These are phyloP conservation scores for Drosophila rufa DNA, from an alignment of 1,140 invertebrate genomes.

Conservation along the genomic window DNA sequence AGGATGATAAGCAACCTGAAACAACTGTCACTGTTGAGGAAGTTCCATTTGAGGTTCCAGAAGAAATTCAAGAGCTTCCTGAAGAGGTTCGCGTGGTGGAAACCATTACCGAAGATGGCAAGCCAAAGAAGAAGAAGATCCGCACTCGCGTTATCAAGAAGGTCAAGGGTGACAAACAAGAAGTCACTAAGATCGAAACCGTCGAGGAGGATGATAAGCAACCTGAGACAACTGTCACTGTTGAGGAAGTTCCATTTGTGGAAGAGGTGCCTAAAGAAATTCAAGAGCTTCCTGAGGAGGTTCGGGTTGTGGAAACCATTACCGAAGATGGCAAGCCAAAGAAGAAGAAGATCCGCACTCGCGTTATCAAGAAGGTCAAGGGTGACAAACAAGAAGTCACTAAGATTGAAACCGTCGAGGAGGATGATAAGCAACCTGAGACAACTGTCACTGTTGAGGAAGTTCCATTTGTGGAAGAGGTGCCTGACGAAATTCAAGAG, in stretches of 20 bases:
- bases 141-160: too few relatives aligned
- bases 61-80: constrained; percentile 21
- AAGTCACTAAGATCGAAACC: too few relatives aligned
- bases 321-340: not conserved
- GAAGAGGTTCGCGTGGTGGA: constrained; percentile 16
- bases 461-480: not conserved
- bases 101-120: constrained; percentile 18
- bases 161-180: too few relatives aligned
- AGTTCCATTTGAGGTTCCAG: not conserved
- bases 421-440: constrained; percentile 20
- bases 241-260: too few relatives aligned
- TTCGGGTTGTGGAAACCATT: not conserved
- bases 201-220: not conserved
- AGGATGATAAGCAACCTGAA: constrained; percentile 20
- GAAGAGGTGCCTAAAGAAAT: too few relatives aligned
- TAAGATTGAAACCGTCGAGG: constrained; percentile 36
- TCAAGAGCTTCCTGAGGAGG: too few relatives aligned
- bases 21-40: constrained; percentile 18
- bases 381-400: constrained; percentile 31
- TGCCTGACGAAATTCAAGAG: constrained; percentile 13
- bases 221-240: too few relatives aligned
- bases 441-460: constrained; percentile 19
- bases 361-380: constrained; percentile 28
- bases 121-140: not conserved
- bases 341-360: constrained; percentile 34